A percentile compares a stretch with the other conserved stretches of the same genome.
These are phyloP conservation scores for Bedellia somnulentella DNA, from an alignment of 2,888 invertebrate species.

Conservation along the genomic window DNA sequence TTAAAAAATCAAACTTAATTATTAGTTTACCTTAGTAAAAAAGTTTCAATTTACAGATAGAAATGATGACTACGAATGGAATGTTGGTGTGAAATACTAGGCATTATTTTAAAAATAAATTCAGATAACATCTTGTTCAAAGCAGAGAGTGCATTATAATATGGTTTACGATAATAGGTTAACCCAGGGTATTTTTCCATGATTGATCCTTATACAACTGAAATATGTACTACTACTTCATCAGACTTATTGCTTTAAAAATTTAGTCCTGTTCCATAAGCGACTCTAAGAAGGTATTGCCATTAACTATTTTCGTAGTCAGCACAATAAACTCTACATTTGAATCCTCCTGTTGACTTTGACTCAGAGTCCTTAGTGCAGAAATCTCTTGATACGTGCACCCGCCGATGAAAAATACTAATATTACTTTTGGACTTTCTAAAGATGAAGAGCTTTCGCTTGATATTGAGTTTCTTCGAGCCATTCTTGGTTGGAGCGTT, in stretches of 20 bases:
- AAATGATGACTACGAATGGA: no score
- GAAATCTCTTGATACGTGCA: constrained; percentile 94
- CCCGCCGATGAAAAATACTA: constrained; percentile 96
- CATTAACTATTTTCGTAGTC: constrained; percentile 91
- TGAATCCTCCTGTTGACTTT: constrained; percentile 72
- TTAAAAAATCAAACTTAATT: no score
- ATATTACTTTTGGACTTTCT: constrained; percentile 70
- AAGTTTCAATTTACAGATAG: no score
- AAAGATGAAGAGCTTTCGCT: constrained; percentile 58
- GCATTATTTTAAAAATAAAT: no score
- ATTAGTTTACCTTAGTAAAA: no score
- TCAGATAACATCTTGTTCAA: no score
- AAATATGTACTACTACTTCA: no score
- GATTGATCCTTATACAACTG: no score
- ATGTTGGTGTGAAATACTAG: no score
- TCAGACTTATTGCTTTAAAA: not conserved
- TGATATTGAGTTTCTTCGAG: constrained; percentile 58
- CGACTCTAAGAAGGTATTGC: constrained; percentile 79
- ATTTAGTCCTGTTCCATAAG: constrained; percentile 63
- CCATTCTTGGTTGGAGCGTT: constrained; percentile 57
- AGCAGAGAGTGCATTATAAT: no score
- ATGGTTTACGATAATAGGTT: no score
- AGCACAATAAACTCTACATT: constrained; percentile 88
- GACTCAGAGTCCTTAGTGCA: constrained; percentile 70
- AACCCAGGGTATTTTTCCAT: no score